phyloP scores from a whole-genome alignment of 1,140 invertebrate species.

The Lordiphosa stackelbergi region DNA sequence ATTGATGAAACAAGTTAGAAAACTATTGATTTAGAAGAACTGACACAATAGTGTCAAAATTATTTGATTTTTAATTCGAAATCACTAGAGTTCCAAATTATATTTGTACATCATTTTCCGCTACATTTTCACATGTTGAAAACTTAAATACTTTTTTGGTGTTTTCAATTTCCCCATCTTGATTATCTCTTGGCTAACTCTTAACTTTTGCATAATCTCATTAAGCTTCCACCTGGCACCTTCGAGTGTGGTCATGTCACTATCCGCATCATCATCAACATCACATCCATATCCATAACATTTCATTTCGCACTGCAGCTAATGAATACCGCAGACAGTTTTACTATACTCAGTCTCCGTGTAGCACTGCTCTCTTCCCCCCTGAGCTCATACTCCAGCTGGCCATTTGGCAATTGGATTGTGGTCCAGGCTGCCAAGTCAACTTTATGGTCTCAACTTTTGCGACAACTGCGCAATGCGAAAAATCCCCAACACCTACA shows the following conservation, averaged over 20 bases:
- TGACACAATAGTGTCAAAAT: too few relatives aligned
- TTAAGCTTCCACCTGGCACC: slow-evolving; percentile 8
- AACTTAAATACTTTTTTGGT: background rate
- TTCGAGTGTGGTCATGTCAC: slow-evolving; percentile 18
- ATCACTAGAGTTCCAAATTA: too few relatives aligned
- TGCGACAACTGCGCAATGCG: slow-evolving; percentile 59
- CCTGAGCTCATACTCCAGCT: slow-evolving; percentile 7
- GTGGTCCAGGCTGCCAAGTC: slow-evolving; percentile 57
- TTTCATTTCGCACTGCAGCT: slow-evolving; percentile 37
- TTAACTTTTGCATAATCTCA: slow-evolving; percentile 26
- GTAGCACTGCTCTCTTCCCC: slow-evolving; percentile 1
- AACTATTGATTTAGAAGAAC: too few relatives aligned
- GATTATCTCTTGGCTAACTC: background rate
- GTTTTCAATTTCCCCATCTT: background rate
- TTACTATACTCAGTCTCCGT: slow-evolving; percentile 9
- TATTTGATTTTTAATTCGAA: too few relatives aligned
- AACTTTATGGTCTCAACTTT: slow-evolving; percentile 63
- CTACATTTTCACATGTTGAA: too few relatives aligned
- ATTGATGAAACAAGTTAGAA: too few relatives aligned
- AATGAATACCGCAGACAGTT: slow-evolving; percentile 60
- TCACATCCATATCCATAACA: slow-evolving; percentile 36
- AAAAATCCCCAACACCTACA: slow-evolving; percentile 60
- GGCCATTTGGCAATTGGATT: slow-evolving; percentile 67
- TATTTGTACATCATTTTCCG: too few relatives aligned
- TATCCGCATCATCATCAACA: slow-evolving; percentile 10